Evolutionary conservation across 2,888 invertebrate genomes (phyloP).

Genomic region (Lasioglossum villosulum): DNA sequence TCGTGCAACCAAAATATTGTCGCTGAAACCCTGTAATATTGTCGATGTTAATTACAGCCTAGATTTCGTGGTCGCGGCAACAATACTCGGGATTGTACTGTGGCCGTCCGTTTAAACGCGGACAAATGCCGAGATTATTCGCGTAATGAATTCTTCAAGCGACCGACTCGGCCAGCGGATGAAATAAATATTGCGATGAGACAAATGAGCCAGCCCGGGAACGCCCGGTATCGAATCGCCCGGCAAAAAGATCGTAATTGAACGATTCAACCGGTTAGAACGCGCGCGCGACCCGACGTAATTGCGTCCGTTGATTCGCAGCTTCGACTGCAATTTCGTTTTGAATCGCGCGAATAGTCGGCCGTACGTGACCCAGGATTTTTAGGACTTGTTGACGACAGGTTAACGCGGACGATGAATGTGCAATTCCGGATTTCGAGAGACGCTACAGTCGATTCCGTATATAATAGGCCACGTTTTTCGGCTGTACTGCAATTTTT

Average conservation of each 20-base stretch:
- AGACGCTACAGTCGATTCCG: background rate
- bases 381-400: background rate
- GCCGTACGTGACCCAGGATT: background rate
- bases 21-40: constrained; percentile 27
- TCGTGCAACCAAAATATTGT: constrained; percentile 25
- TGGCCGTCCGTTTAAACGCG: background rate
- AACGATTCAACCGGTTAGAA: constrained; percentile 7
- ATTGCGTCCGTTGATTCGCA: constrained; percentile 4
- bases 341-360: background rate
- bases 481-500: too few relatives aligned
- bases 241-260: background rate
- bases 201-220: background rate
- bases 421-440: background rate
- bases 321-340: background rate
- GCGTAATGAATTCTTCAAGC: constrained; percentile 30
- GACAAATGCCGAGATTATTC: constrained; percentile 39
- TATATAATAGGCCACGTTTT: too few relatives aligned
- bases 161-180: background rate
- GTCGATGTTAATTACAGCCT: constrained; percentile 32
- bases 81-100: constrained; percentile 1
- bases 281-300: background rate
- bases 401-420: background rate
- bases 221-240: background rate
- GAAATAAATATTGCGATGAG: background rate
- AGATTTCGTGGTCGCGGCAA: background rate